phyloP scores from a whole-genome alignment of 2,888 invertebrate genomes.

The Meliscaeva auricollis region DNA sequence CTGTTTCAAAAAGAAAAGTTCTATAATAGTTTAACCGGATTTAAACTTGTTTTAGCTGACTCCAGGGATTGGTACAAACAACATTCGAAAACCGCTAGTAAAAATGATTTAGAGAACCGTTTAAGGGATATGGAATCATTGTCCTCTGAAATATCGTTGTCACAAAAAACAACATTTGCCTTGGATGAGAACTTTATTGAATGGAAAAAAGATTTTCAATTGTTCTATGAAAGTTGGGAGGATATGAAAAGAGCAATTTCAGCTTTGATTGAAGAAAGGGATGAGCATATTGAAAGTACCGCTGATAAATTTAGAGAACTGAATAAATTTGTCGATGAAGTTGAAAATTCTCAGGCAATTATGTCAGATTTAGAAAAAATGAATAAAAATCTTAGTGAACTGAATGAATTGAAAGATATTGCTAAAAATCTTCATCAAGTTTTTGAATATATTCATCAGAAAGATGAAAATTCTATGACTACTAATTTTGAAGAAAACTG shows the following conservation, averaged over 20 bases:
- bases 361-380: conserved; percentile 80
- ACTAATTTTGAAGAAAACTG: conserved; percentile 80
- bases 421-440: conserved; percentile 78
- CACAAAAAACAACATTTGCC: conserved; percentile 80
- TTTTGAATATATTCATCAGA: conserved; percentile 78
- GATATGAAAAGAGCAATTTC: conserved; percentile 83
- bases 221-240: conserved; percentile 83
- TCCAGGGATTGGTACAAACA: conserved; percentile 84
- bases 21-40: conserved; percentile 83
- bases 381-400: conserved; percentile 80
- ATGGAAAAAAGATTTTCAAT: conserved; percentile 83
- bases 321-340: conserved; percentile 79
- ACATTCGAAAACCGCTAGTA: conserved; percentile 81
- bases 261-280: conserved; percentile 84
- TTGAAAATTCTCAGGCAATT: conserved; percentile 78
- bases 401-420: conserved; percentile 81
- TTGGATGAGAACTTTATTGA: conserved; percentile 80
- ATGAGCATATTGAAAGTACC: conserved; percentile 85
- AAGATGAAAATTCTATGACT: conserved; percentile 76
- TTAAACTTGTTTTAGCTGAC: conserved; percentile 83
- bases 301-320: conserved; percentile 77
- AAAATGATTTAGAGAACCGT: conserved; percentile 82
- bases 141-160: conserved; percentile 82
- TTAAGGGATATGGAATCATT: conserved; percentile 83
- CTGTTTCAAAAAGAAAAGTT: conserved; percentile 82